A percentile compares a stretch with the other conserved stretches of the same genome.
These are phyloP conservation scores for Andricus quercusramuli DNA, from an alignment of 2,888 invertebrate species.

Conservation along the genomic window DNA sequence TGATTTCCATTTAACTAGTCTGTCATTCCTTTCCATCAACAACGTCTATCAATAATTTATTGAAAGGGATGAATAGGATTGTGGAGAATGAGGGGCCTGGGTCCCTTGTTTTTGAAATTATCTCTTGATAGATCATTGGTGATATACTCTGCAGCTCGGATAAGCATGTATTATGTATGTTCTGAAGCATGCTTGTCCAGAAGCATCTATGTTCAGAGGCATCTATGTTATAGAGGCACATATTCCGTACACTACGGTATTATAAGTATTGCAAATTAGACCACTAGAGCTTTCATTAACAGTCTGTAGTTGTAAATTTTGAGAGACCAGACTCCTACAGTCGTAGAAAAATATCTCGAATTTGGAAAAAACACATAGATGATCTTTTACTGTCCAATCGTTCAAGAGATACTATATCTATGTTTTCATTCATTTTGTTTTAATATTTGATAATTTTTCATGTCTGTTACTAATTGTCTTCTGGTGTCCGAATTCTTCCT, in stretches of 20 bases:
- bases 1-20: neutral
- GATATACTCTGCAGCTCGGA: neutral
- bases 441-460: too few species aligned
- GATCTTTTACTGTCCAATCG: too few species aligned
- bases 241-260: neutral
- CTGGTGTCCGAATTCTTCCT: too few species aligned
- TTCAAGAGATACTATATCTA: too few species aligned
- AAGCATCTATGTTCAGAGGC: neutral
- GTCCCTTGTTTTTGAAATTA: neutral
- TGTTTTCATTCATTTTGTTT: too few species aligned
- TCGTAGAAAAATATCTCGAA: too few species aligned
- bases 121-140: neutral
- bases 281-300: neutral
- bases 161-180: neutral
- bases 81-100: neutral
- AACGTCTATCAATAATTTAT: neutral
- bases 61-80: neutral
- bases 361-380: too few species aligned
- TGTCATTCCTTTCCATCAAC: neutral
- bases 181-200: neutral
- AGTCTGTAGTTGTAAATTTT: too few species aligned
- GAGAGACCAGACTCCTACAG: too few species aligned
- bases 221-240: neutral
- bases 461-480: too few species aligned
- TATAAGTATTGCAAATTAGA: neutral